Base-by-base conservation (phyloP, 2,888 invertebrate genomes). In the Sepioteuthis lessoniana region DNA sequence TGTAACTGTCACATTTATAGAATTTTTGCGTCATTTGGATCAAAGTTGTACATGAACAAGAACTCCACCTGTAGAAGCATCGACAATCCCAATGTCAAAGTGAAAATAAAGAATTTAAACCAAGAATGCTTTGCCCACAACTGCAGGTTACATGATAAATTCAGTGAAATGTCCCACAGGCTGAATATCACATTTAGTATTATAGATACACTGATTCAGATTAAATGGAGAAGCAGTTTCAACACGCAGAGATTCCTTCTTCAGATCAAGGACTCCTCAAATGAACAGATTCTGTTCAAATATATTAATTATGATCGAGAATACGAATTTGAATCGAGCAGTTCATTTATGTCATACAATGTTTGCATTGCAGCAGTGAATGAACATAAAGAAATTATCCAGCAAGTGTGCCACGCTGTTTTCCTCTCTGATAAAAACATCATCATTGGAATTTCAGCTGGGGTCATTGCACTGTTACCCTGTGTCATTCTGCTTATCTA, bases 401-500 rank as follows among this genome's bases (percentile, higher is more conserved):
- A 93, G n/a, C 55, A 46, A 93, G 31, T 31, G 3, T 95, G 95
- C 91, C 55, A 94, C 19, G 25, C 37, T 1, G 55, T 93, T 25
- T 90, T 37, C 55, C 25, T 55, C 46, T 76, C 35, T 7, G 93
- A 93, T 25, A 35, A 90, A 31, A 93, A 93, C 38, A 94, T 94
- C 90, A 94, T 95, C 31, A 94, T 95, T 1, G 96, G 96, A 16
- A 95, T 96, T 76, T 76, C 96, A 42, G 96, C 96, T 8, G 96
- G 95, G 16, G 93, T 94, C 7, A 92, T 96, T 55, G 96, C 96
- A 94, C 94, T 96, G 7, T 94, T 95, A 21, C 96, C 96, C 19
- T 96, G 95, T 60, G n/a, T 95, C 0, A 50, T 94, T 4, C 94
- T 94, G 13, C 90, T 96, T 1, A 47, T 94, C 31, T 95, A 94